phyloP scores from a whole-genome alignment of 2,797 vertebrate genomes.

The Neopelma chrysocephalum region DNA sequence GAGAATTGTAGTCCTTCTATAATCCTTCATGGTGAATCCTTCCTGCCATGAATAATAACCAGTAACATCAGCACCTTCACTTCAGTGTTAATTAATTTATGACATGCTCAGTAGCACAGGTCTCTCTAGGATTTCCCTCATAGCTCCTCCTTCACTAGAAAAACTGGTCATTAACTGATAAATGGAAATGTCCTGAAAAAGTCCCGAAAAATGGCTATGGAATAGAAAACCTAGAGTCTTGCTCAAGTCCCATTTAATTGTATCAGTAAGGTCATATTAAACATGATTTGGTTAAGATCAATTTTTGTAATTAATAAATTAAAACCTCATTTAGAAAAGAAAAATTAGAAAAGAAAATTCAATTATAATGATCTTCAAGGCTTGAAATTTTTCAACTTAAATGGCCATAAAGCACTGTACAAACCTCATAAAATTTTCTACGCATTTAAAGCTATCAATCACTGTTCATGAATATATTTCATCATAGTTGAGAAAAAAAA shows the following conservation, averaged over 20 bases:
- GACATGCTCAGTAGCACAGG: neutral
- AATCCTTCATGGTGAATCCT: neutral
- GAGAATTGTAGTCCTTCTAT: neutral
- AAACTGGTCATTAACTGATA: neutral
- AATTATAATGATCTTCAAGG: neutral
- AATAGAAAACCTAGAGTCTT: neutral
- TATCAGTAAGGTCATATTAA: neutral
- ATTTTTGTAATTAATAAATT: neutral
- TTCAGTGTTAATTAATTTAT: neutral
- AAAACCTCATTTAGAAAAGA: neutral
- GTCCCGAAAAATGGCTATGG: neutral
- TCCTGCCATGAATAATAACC: neutral
- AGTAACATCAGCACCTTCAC: neutral
- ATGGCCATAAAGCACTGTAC: neutral
- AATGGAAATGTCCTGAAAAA: neutral
- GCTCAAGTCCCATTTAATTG: neutral
- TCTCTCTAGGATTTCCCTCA: neutral
- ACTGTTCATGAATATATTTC: neutral
- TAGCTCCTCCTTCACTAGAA: neutral
- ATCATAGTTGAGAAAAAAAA: neutral
- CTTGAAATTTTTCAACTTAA: neutral
- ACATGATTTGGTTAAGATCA: neutral
- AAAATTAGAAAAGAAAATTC: neutral
- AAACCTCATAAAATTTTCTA: neutral
- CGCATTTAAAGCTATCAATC: neutral